A percentile compares a stretch with the other conserved stretches of the same genome.
phyloP scores from a whole-genome alignment of 2,888 invertebrate genomes.

The Mesopsocus fuscifrons region DNA sequence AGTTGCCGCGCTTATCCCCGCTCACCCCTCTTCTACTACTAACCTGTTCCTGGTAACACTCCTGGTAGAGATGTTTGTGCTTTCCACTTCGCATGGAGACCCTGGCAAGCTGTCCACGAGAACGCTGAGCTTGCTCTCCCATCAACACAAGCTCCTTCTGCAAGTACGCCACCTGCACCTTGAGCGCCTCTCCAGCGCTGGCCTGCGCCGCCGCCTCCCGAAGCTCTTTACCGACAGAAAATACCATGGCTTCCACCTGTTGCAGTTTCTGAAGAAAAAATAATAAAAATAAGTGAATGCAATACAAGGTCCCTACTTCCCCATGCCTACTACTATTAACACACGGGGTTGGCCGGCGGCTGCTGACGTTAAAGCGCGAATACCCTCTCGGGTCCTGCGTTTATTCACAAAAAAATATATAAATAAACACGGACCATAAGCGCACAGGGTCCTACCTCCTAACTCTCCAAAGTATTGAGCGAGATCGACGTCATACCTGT shows the following conservation, averaged over 20 bases:
- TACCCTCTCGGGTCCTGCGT: too few relatives aligned
- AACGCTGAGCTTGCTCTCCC: conserved; percentile 35
- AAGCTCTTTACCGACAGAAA: conserved; percentile 27
- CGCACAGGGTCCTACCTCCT: too few relatives aligned
- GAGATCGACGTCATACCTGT: too few relatives aligned
- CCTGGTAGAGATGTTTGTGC: conserved; percentile 28
- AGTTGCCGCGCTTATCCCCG: too few relatives aligned
- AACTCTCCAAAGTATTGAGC: too few relatives aligned
- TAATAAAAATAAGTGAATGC: conserved; percentile 23
- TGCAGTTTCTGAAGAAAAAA: conserved; percentile 26
- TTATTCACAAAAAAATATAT: too few relatives aligned
- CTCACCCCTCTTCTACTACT: too few relatives aligned
- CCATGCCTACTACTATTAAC: conserved; percentile 19
- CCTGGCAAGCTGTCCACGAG: conserved; percentile 31
- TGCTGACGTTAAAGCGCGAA: too few relatives aligned
- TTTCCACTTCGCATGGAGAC: conserved; percentile 27
- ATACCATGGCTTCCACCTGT: conserved; percentile 25
- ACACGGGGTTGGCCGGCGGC: too few relatives aligned
- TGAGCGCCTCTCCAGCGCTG: conserved; percentile 29
- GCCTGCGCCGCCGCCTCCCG: conserved; percentile 29
- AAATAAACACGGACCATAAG: too few relatives aligned
- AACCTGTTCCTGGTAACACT: conserved; percentile 30
- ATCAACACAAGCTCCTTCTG: conserved; percentile 35
- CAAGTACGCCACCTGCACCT: conserved; percentile 31
- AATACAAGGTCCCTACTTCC: conserved; percentile 21